Evolutionary conservation across 2,888 invertebrate species (phyloP).

Genomic region (Aplocera efformata): DNA sequence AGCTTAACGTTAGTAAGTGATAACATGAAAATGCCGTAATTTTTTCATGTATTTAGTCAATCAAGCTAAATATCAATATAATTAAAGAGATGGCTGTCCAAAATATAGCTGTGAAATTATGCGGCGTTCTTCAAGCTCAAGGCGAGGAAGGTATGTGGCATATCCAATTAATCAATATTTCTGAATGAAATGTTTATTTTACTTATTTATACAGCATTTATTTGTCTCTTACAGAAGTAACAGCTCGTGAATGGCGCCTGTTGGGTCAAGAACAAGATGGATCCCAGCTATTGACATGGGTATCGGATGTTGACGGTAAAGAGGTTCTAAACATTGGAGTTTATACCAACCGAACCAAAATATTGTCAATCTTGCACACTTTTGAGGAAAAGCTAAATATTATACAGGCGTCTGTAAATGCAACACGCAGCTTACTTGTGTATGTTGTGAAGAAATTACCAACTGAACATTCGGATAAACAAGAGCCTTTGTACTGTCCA

Average conservation of each 20-base stretch:
- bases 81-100: constrained; percentile 57
- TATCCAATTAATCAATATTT: constrained; percentile 24
- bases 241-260: constrained; percentile 88
- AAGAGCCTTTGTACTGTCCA: constrained; percentile 81
- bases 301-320: constrained; percentile 45
- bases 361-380: constrained; percentile 80
- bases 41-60: constrained; percentile 35
- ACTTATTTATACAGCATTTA: background rate
- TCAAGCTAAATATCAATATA: constrained; percentile 32
- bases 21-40: constrained; percentile 44
- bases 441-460: constrained; percentile 83
- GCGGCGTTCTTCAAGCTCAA: constrained; percentile 74
- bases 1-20: constrained; percentile 39
- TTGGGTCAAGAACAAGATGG: constrained; percentile 91
- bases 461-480: constrained; percentile 44
- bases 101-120: constrained; percentile 81
- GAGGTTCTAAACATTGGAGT: constrained; percentile 78
- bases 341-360: constrained; percentile 82
- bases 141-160: constrained; percentile 66
- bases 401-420: constrained; percentile 90
- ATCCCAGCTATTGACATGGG: constrained; percentile 86
- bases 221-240: constrained; percentile 68
- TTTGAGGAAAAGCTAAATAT: constrained; percentile 84
- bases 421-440: constrained; percentile 82
- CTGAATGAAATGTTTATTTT: constrained; percentile 7